Evolutionary conservation across 2,888 invertebrate genomes (phyloP).

Genomic region (Eristalinus aeneus): DNA sequence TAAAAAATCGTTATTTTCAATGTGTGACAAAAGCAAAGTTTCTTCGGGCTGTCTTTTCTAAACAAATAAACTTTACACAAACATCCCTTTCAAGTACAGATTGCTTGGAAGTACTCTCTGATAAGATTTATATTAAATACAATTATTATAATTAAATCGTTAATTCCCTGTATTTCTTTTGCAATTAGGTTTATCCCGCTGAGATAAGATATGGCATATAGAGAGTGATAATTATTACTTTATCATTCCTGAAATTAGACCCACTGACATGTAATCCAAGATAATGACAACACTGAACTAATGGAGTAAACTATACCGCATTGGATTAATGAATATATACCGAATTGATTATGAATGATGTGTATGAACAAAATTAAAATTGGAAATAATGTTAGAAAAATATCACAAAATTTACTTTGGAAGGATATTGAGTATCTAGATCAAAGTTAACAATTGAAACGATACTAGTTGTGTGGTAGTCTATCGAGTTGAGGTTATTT

Average conservation of each 20-base stretch:
- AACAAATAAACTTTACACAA: not conserved
- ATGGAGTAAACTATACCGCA: not conserved
- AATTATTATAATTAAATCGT: slow-evolving; percentile 45
- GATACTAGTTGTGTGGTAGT: too few species aligned
- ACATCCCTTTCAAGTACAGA: not conserved
- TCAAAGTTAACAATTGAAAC: too few species aligned
- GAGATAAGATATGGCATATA: slow-evolving; percentile 37
- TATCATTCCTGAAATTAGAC: slow-evolving; percentile 22
- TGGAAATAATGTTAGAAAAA: not conserved
- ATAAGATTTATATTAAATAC: slow-evolving; percentile 10
- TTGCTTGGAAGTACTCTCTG: not conserved
- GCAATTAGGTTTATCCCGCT: slow-evolving; percentile 42
- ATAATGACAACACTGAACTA: not conserved
- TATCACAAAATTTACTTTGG: too few species aligned
- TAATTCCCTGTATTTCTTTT: slow-evolving; percentile 30
- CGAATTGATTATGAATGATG: not conserved
- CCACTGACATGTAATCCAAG: slow-evolving; percentile 9
- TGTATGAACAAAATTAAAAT: not conserved
- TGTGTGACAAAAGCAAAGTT: too few species aligned
- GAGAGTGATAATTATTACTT: slow-evolving; percentile 15
- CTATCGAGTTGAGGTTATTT: too few species aligned
- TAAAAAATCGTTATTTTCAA: too few species aligned
- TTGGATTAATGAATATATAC: not conserved
- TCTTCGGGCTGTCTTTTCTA: too few species aligned
- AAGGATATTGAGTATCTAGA: too few species aligned